Base-by-base conservation (phyloP, 1,140 invertebrate genomes). In the Drosophila kikkawai region DNA sequence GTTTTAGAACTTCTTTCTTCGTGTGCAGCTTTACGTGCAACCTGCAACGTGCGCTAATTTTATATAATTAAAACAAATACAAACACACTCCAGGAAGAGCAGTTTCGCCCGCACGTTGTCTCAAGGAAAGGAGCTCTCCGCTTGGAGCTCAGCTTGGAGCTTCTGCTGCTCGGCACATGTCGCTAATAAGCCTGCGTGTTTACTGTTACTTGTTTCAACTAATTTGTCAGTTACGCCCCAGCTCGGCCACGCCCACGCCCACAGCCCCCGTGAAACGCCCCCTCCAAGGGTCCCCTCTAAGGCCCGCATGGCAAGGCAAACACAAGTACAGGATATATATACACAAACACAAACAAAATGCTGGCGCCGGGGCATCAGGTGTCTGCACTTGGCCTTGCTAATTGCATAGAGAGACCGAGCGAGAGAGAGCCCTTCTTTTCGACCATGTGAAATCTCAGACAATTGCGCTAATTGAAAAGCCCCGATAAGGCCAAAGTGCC, bases 151-250 rank as follows among this genome's bases (percentile, higher is more conserved):
- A 11, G 19, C 29, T n/a, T n/a, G n/a, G n/a, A n/a, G 57, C 42
- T 45, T 76, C 74, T 69, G 29, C 63, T 53, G 51, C 70, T 61
- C 69, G 69, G 84, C 83, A 90, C 85, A 90, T 90, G 84, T 88
- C 81, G 85, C 85, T 88, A 88, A 88, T 88, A 88, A 88, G 84
- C 85, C 84, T 85, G 85, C 82, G 81, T 88, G 86, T 90, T 90
- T 90, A 82, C 85, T 76, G 85, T 85, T 82, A 76, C 78, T 88
- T 88, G 85, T 88, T 88, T 79, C 85, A 85, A 90, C 85, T 88
- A 88, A 88, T 88, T 88, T 88, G 75, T 79, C 81, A 85, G 85
- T 78, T 82, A 85, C 85, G 85, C 84, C 81, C 81, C 69, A 75
- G 67, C 67, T 26, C 13, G 63, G 37, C 56, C 59, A 58, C 75